Base-by-base conservation (phyloP, 23 tunicate genomes). In the Diplosoma virens region DNA sequence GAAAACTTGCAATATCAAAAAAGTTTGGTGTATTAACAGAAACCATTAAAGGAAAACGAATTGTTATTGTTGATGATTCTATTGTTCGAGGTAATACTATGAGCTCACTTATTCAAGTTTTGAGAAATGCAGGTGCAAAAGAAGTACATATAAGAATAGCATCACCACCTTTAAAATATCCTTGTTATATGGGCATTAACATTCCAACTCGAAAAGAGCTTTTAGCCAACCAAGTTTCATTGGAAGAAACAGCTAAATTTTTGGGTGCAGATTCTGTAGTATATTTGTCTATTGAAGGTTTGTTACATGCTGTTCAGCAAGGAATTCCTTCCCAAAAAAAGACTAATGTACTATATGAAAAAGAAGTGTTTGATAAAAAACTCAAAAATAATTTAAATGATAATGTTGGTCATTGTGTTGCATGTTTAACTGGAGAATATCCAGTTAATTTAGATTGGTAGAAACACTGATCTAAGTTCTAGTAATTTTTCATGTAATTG, bases 141-240 rank as follows among this genome's bases (percentile, higher is more conserved):
- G 89, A 89, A 66, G 96, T 89, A 2, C 96, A 89, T 31, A 66
- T 89, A 18, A 45, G 96, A 33, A 89, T 89, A 36, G 96, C 96
- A 1, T 89, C 96, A 18, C 96, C 96, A 11, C 96, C 96, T 24
- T 73, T 89, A 0, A 47, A 65, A 14, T 59, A 72, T 63, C 88
- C 96, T 0, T 89, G 96, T 36, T 89, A 77, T 63, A 89, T 89
- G 96, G 96, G 96, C 28, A 89, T 89, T 46, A 89, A 89, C 41
- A 89, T 89, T 26, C 96, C 96, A 0, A 89, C 87, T 11, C n/a
- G 74, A 28, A 52, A 71, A 28, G 96, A 89, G 26, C 77, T 89
- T 1, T 64, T 89, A 27, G 96, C 96, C 16, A 89, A 89, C 58
- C 58, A 71, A 26, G 33, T 83, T 14, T 24, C 72, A 0, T 66